These are phyloP conservation scores for Drosophila santomea DNA, from an alignment of 1,140 invertebrate genomes.

Conservation along the genomic window DNA sequence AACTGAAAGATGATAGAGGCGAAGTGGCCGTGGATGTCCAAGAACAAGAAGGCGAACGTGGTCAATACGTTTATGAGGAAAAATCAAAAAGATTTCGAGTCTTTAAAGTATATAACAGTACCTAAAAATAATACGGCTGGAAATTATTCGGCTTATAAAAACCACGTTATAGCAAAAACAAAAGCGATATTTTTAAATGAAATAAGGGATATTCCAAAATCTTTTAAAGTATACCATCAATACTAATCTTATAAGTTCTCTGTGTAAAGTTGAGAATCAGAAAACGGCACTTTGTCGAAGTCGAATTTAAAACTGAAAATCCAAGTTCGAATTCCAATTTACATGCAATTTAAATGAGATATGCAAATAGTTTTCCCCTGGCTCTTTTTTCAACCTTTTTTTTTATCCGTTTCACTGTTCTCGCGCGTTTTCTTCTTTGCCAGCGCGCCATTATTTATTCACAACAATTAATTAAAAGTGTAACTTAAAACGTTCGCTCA, in stretches of 20 bases:
- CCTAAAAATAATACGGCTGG: too few species aligned
- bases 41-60: slow-evolving; percentile 20
- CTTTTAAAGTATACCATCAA: too few species aligned
- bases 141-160: too few species aligned
- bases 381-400: slow-evolving; percentile 4
- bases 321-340: not conserved
- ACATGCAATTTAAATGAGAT: not conserved
- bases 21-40: slow-evolving; percentile 11
- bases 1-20: slow-evolving; percentile 23
- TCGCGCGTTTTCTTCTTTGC: slow-evolving; percentile 8
- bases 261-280: too few species aligned
- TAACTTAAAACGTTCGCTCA: slow-evolving; percentile 47
- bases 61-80: slow-evolving; percentile 6
- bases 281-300: not conserved
- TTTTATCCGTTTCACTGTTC: not conserved
- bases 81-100: slow-evolving; percentile 19
- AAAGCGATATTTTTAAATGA: too few species aligned
- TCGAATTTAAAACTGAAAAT: not conserved
- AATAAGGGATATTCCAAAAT: too few species aligned
- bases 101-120: too few species aligned
- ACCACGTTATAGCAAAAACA: too few species aligned
- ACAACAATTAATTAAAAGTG: slow-evolving; percentile 59
- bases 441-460: slow-evolving; percentile 35
- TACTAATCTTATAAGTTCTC: too few species aligned
- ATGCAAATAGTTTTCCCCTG: slow-evolving; percentile 1